Evolutionary conservation across 2,113 vertebrate species (phyloP), one percentile per base, ranked within the genome.

Genomic region (Apteryx owenii): DNA sequence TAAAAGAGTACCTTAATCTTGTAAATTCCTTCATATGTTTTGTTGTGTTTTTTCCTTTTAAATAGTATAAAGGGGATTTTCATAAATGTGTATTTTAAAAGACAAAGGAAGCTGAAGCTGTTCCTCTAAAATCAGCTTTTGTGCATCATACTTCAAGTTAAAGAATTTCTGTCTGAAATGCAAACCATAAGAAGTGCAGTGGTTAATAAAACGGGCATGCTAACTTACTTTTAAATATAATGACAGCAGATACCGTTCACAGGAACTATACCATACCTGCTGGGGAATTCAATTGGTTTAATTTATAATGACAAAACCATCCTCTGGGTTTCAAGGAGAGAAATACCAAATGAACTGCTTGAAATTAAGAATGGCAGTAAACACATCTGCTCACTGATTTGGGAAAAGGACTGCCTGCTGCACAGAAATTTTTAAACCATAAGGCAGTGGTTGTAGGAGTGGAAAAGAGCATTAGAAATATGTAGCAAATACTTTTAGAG

Each of bases 301-400:
- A 93, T 94, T 96, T 73, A 84, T 20, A 79, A 48, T 23, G 89
- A 42, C 81, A 95, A 97, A 93, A 44, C 0, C n/a, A 8, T 93
- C 51, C 81, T 82, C 72, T 87, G 40, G 10, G 48, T 83, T 95
- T 97, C 92, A 88, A 91, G 72, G 61, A 91, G n/a, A 80, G 72
- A 95, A 89, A 87, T 42, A 77, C 50, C 42, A 92, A 94, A 93
- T 81, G 51, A 96, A 80, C 44, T 56, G 26, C 46, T 46, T 60
- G 68, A 95, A 85, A 94, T 92, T 79, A 95, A 91, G 92, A 96
- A 91, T 79, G 71, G 71, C 71, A 93, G 51, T 0, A 0, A 93
- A 80, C 33, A 17, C 12, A 16, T 54, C 7, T 94, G 36, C 42
- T 94, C 4, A 3, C 13, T 38, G 62, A 72, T 81, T 64, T 89